phyloP scores from a whole-genome alignment of 1,140 invertebrate genomes.

The Drosophila tani region DNA sequence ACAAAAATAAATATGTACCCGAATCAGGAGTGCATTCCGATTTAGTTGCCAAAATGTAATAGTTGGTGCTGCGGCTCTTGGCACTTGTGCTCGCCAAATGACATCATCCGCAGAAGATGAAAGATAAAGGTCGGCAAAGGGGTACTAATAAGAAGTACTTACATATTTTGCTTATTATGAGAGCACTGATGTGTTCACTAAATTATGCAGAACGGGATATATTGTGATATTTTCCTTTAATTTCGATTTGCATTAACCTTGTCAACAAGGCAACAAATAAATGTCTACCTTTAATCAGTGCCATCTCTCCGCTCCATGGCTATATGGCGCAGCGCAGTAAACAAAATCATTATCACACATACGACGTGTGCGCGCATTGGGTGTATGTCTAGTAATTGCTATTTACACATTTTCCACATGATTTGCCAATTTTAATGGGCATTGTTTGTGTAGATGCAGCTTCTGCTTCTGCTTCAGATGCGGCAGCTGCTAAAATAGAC shows the following conservation, averaged over 20 bases:
- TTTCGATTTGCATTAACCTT: slow-evolving; percentile 1
- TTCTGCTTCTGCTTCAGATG: slow-evolving; percentile 28
- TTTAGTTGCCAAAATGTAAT: slow-evolving; percentile 9
- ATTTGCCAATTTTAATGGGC: slow-evolving; percentile 82
- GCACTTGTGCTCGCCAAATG: not conserved
- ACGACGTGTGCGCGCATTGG: slow-evolving; percentile 39
- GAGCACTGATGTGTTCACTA: too few species aligned
- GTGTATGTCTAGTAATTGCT: slow-evolving; percentile 55
- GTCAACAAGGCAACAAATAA: slow-evolving; percentile 5
- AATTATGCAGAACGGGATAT: too few species aligned
- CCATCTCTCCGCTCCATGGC: not conserved
- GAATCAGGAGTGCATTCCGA: not conserved
- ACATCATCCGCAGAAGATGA: not conserved
- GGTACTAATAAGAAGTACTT: too few species aligned
- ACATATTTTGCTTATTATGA: not conserved
- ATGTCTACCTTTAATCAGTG: not conserved
- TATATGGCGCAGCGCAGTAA: not conserved
- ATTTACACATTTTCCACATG: slow-evolving; percentile 80
- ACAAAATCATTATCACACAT: slow-evolving; percentile 35
- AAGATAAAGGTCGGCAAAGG: not conserved
- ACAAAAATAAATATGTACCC: slow-evolving; percentile 9
- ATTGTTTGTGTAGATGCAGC: slow-evolving; percentile 66
- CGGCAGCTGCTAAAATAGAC: slow-evolving; percentile 58
- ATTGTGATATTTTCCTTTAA: not conserved
- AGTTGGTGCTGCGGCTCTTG: not conserved